These are phyloP conservation scores for Apotomis capreana DNA, from an alignment of 2,888 invertebrate genomes.

Conservation along the genomic window DNA sequence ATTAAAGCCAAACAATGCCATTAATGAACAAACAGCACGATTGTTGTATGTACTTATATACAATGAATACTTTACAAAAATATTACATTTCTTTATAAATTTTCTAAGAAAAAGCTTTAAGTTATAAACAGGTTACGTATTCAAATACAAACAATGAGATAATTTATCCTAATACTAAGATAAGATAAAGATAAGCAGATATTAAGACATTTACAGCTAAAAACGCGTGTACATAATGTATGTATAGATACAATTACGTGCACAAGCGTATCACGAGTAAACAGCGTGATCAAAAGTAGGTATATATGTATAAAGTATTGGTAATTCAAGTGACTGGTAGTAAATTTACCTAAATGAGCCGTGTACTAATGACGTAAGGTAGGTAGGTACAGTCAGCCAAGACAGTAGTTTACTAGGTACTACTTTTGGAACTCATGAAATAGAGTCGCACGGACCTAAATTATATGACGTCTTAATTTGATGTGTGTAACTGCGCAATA, in stretches of 20 bases:
- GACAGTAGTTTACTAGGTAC: no score
- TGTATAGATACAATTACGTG: background rate
- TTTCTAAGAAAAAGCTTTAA: background rate
- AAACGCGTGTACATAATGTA: background rate
- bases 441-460: no score
- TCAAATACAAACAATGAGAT: no score
- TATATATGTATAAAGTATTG: background rate
- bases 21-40: conserved; percentile 2
- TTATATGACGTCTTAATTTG: no score
- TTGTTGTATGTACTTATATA: background rate
- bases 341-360: background rate
- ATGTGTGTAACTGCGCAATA: no score
- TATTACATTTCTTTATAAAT: background rate
- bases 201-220: background rate
- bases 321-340: background rate
- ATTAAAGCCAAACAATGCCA: conserved; percentile 6
- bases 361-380: background rate
- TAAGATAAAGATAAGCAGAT: conserved; percentile 1
- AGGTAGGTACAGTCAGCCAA: no score
- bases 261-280: conserved; percentile 14
- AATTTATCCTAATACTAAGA: background rate
- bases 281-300: conserved; percentile 21
- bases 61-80: background rate
- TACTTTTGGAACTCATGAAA: no score
- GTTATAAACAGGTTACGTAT: background rate